Percentiles rank a stretch among this genome's conserved stretches.
Evolutionary conservation across 2,797 vertebrate species (phyloP).

Genomic region (Poliocrania exsul): DNA sequence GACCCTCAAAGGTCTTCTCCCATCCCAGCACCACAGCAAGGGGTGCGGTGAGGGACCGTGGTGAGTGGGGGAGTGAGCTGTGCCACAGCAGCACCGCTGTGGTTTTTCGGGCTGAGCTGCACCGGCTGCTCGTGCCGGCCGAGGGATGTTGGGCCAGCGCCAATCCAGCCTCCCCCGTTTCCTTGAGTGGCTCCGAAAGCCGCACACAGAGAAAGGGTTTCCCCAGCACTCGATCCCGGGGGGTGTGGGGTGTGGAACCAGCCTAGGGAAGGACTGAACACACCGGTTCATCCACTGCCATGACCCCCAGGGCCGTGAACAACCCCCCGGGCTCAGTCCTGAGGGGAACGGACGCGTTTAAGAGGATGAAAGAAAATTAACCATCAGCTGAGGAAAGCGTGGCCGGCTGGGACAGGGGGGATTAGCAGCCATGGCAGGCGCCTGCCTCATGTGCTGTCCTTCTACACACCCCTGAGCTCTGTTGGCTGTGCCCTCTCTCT

Average conservation of each 20-base stretch:
- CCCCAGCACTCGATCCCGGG: accelerated
- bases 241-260: accelerated
- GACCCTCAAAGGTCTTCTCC: not conserved
- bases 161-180: not conserved
- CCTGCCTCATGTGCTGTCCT: not conserved
- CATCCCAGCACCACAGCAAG: accelerated
- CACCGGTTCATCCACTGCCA: not conserved
- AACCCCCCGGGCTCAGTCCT: not conserved
- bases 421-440: not conserved
- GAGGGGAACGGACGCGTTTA: not conserved
- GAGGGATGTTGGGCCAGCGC: not conserved
- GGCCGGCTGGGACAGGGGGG: not conserved
- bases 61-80: not conserved
- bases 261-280: not conserved
- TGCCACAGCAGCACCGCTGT: accelerated
- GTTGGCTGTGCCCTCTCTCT: accelerated
- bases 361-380: slow-evolving; percentile 58
- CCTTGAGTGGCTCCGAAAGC: not conserved
- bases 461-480: not conserved
- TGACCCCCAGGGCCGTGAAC: not conserved
- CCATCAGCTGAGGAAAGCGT: slow-evolving; percentile 37
- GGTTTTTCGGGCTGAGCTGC: not conserved
- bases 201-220: not conserved
- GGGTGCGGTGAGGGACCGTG: not conserved
- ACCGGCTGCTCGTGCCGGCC: accelerated